These are phyloP conservation scores for Tachina grossa DNA, from an alignment of 2,888 invertebrate genomes.

Conservation along the genomic window DNA sequence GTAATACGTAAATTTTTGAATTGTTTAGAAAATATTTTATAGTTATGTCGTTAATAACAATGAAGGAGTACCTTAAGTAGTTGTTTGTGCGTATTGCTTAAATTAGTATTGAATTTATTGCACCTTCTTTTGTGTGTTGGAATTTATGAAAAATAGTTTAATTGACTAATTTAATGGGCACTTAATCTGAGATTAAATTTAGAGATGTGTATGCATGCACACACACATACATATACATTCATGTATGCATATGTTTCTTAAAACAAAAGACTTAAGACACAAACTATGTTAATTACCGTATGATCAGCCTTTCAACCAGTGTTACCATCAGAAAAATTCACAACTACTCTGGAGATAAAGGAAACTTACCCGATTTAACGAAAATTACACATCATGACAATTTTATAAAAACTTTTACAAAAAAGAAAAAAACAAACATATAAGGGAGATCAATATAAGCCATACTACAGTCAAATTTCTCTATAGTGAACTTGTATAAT, in stretches of 20 bases:
- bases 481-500: too few relatives aligned
- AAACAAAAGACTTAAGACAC: conserved; percentile 39
- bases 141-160: not conserved
- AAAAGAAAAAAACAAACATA: too few relatives aligned
- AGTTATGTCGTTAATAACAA: conserved; percentile 3
- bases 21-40: conserved; percentile 27
- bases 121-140: conserved; percentile 3
- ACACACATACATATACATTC: not conserved
- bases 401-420: too few relatives aligned
- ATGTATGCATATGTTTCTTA: not conserved
- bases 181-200: too few relatives aligned
- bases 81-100: conserved; percentile 4
- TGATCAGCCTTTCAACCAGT: too few relatives aligned
- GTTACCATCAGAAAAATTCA: too few relatives aligned
- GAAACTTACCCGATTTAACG: too few relatives aligned
- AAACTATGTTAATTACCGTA: not conserved
- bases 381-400: too few relatives aligned
- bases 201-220: not conserved
- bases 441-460: too few relatives aligned
- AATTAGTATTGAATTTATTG: not conserved
- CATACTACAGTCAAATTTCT: too few relatives aligned
- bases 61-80: not conserved
- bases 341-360: too few relatives aligned
- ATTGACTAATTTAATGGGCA: too few relatives aligned
- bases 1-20: conserved; percentile 44